Percentiles rank a stretch among this genome's conserved stretches.
phyloP scores from a whole-genome alignment of 2,113 vertebrate genomes.

The Passer domesticus region DNA sequence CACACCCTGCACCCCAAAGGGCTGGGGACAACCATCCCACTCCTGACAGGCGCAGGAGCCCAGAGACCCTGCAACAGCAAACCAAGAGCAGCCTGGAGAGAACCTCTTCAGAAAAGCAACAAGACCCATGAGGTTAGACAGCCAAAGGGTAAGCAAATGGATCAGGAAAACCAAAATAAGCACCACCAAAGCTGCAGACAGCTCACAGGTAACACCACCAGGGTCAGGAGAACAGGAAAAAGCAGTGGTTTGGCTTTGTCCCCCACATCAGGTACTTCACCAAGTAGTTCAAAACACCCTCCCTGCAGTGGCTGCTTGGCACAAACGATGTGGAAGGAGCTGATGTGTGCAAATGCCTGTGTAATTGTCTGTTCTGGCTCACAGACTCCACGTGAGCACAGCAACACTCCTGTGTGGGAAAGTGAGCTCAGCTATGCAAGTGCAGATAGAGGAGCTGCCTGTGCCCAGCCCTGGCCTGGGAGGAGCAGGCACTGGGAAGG shows the following conservation, averaged over 20 bases:
- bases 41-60: background rate
- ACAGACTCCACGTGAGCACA: background rate
- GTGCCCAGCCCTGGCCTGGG: background rate
- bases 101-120: background rate
- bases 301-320: background rate
- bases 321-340: background rate
- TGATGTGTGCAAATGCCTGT: background rate
- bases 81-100: background rate
- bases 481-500: background rate
- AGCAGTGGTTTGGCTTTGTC: background rate
- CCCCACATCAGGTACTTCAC: background rate
- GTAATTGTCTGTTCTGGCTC: background rate
- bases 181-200: background rate
- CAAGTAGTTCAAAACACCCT: background rate
- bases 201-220: background rate
- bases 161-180: background rate
- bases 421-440: background rate
- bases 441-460: background rate
- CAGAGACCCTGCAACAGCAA: background rate
- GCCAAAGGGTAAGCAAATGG: background rate
- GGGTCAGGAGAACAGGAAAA: background rate
- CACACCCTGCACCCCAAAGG: rapidly evolving
- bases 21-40: background rate
- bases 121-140: rapidly evolving
- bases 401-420: background rate